Evolutionary conservation across 2,113 vertebrate species (phyloP).

Genomic region (Porphyrio hochstetteri): DNA sequence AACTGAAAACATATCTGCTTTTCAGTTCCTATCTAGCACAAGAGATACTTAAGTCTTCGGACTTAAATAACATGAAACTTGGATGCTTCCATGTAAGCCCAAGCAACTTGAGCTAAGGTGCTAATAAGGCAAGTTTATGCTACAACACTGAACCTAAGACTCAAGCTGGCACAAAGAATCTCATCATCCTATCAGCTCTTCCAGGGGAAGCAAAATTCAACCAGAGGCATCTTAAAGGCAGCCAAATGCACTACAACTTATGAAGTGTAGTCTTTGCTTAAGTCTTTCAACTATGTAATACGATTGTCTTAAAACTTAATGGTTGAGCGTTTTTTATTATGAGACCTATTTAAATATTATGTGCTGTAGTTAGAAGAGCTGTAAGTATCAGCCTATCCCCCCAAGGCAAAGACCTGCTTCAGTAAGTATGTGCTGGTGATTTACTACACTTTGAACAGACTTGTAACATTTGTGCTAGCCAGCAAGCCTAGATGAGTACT

Average conservation of each 20-base stretch:
- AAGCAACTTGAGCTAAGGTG: background rate
- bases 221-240: background rate
- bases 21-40: background rate
- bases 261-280: background rate
- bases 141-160: background rate
- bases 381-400: background rate
- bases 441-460: background rate
- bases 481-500: background rate
- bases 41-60: background rate
- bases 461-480: background rate
- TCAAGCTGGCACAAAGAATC: background rate
- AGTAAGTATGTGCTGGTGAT: background rate
- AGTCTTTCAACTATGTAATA: background rate
- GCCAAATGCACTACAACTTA: background rate
- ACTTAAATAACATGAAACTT: background rate
- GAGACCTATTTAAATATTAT: background rate
- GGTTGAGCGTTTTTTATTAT: background rate
- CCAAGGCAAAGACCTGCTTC: background rate
- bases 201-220: background rate
- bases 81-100: background rate
- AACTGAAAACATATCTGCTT: background rate
- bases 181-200: fast-evolving
- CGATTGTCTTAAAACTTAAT: background rate
- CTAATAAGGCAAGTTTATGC: background rate
- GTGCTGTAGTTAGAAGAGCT: background rate